Evolutionary conservation across 2,888 invertebrate genomes (phyloP).

Genomic region (Xylophagus ater): DNA sequence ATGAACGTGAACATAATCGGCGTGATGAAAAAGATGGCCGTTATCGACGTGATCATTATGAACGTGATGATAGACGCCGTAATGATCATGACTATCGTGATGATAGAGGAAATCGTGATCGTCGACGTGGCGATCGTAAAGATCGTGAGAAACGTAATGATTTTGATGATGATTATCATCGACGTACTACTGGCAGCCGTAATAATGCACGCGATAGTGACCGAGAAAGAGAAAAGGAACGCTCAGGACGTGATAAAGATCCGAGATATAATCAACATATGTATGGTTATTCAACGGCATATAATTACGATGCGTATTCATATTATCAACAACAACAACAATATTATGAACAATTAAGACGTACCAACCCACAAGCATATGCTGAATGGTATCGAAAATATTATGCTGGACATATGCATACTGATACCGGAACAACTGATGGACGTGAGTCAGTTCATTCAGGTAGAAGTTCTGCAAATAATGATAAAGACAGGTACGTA

Average conservation of each 20-base stretch:
- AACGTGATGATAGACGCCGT: conserved; percentile 15
- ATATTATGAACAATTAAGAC: conserved; percentile 67
- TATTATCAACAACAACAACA: conserved; percentile 45
- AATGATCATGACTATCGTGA: conserved; percentile 13
- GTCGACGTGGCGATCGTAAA: conserved; percentile 19
- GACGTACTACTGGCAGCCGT: conserved; percentile 29
- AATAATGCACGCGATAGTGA: conserved; percentile 31
- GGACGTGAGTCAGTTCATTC: conserved; percentile 72
- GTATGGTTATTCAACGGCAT: conserved; percentile 24
- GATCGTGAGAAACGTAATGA: conserved; percentile 13
- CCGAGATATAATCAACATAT: conserved; percentile 23
- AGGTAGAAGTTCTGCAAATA: conserved; percentile 64
- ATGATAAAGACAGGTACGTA: conserved; percentile 54
- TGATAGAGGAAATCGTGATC: conserved; percentile 25
- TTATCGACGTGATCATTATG: conserved; percentile 25
- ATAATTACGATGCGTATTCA: conserved; percentile 48
- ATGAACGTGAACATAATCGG: conserved; percentile 26
- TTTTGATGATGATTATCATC: conserved; percentile 18
- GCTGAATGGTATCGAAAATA: conserved; percentile 67
- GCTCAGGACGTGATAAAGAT: conserved; percentile 20
- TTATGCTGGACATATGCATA: conserved; percentile 37
- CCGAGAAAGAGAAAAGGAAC: conserved; percentile 22
- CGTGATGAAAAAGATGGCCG: conserved; percentile 13
- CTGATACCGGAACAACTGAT: conserved; percentile 37
- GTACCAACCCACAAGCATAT: conserved; percentile 68